phyloP scores from a whole-genome alignment of 2,113 vertebrate species.

The Saccopteryx bilineata region DNA sequence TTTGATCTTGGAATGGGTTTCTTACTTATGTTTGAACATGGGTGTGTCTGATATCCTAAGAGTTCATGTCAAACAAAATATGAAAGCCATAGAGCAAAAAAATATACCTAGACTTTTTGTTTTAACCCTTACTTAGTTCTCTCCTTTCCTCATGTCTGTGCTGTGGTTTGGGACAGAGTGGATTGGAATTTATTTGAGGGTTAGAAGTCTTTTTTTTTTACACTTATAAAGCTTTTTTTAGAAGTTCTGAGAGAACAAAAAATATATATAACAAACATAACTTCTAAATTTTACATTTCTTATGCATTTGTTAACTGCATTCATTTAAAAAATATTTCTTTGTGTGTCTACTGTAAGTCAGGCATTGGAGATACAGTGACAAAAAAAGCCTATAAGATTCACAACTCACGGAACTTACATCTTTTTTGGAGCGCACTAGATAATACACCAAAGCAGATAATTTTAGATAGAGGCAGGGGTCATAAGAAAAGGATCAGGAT shows the following conservation, averaged over 20 bases:
- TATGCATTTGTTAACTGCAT: background rate
- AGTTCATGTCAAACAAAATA: conserved; percentile 65
- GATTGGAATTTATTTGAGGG: conserved; percentile 2
- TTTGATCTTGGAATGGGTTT: conserved; percentile 44
- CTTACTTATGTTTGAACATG: conserved; percentile 35
- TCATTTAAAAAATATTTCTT: conserved; percentile 47
- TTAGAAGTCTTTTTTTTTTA: conserved; percentile 12
- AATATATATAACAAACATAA: conserved; percentile 3
- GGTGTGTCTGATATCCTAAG: background rate
- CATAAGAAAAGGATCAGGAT: background rate
- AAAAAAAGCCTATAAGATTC: background rate
- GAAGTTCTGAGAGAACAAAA: conserved; percentile 11
- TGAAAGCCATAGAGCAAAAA: conserved; percentile 15
- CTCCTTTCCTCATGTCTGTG: background rate
- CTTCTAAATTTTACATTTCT: conserved; percentile 26
- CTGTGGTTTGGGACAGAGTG: background rate
- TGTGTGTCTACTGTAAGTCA: background rate
- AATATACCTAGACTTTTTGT: background rate
- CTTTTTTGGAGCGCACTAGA: no score
- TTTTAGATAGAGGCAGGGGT: conserved; percentile 27
- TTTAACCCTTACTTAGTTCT: background rate
- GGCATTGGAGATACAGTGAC: background rate
- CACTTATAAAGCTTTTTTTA: background rate
- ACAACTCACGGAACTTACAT: no score
- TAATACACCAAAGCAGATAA: background rate